phyloP scores from a whole-genome alignment of 35 echinoderm and acorn worm species.

The Apostichopus californicus region DNA sequence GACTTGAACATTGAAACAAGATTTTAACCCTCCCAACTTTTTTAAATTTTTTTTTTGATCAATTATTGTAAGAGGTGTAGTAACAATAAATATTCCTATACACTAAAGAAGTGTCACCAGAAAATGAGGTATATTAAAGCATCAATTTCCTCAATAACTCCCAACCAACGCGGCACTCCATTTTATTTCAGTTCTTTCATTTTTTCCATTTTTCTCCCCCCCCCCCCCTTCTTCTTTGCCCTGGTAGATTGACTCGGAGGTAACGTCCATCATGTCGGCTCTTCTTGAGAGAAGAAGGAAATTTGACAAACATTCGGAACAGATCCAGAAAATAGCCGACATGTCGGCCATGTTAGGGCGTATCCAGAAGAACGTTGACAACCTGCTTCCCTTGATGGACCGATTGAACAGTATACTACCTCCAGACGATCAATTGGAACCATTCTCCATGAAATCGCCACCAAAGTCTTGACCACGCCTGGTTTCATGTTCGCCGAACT shows the following conservation, averaged over 20 bases:
- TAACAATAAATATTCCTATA: too few relatives aligned
- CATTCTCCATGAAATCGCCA: constrained; percentile 78
- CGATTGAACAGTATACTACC: constrained; percentile 87
- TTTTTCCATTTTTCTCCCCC: too few relatives aligned
- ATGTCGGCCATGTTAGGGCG: constrained; percentile 83
- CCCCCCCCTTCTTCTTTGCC: neutral
- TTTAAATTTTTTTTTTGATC: too few relatives aligned
- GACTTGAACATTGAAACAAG: too few relatives aligned
- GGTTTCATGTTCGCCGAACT: neutral
- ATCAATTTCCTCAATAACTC: too few relatives aligned
- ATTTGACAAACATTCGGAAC: constrained; percentile 90
- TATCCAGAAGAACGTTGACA: constrained; percentile 79
- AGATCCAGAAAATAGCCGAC: constrained; percentile 92
- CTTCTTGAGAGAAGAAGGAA: constrained; percentile 80
- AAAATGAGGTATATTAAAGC: too few relatives aligned
- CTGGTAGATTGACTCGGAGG: constrained; percentile 74
- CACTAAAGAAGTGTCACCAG: too few relatives aligned
- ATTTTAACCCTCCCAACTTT: too few relatives aligned
- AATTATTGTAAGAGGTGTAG: too few relatives aligned
- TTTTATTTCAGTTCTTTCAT: too few relatives aligned
- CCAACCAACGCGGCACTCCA: too few relatives aligned
- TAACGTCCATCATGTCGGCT: constrained; percentile 61
- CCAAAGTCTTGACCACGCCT: constrained; percentile 13
- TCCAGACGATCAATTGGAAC: constrained; percentile 80
- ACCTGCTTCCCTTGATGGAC: constrained; percentile 92